These are phyloP conservation scores for Conger conger DNA, from an alignment of 2,113 vertebrate genomes.

Conservation along the genomic window DNA sequence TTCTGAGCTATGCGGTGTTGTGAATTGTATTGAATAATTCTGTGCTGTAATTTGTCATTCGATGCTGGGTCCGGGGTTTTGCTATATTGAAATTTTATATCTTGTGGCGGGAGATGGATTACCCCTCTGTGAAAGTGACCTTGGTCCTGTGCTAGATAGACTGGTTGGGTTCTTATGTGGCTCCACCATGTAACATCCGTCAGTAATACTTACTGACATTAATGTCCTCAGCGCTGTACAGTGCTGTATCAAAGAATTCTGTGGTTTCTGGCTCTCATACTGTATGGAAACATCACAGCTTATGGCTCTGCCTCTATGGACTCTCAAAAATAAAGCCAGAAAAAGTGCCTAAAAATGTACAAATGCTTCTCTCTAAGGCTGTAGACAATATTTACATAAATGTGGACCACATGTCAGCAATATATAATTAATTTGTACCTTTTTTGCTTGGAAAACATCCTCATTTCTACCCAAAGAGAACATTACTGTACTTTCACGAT, in stretches of 20 bases:
- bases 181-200: neutral
- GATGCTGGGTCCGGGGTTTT: neutral
- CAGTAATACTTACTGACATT: neutral
- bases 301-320: neutral
- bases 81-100: neutral
- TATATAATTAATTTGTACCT: too few relatives aligned
- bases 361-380: too few relatives aligned
- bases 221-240: neutral
- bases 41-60: neutral
- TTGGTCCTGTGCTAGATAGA: neutral
- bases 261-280: neutral
- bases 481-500: too few relatives aligned
- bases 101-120: neutral
- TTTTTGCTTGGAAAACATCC: too few relatives aligned
- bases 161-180: neutral
- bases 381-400: too few relatives aligned
- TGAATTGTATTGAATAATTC: conserved; percentile 30
- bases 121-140: neutral
- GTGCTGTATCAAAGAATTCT: neutral
- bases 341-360: too few relatives aligned
- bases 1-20: neutral
- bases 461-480: too few relatives aligned
- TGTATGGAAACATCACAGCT: too few relatives aligned
- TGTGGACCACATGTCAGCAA: too few relatives aligned
- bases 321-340: too few relatives aligned